A percentile compares a stretch with the other conserved stretches of the same genome.
These are phyloP conservation scores for Sardina pilchardus DNA, from an alignment of 2,113 vertebrate genomes.

Conservation along the genomic window DNA sequence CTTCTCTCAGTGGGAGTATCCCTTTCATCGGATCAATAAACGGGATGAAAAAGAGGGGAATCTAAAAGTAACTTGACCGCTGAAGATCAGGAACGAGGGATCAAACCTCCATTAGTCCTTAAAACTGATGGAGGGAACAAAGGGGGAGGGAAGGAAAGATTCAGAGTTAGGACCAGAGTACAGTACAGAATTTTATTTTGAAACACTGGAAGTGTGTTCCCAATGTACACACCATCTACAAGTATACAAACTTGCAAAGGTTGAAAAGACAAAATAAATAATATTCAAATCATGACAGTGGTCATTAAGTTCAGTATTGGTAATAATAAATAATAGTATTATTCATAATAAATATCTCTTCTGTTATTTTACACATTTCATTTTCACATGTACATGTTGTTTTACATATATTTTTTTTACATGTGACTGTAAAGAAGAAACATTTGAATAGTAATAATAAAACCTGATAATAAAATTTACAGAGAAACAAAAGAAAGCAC, in stretches of 20 bases:
- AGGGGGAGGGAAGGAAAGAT: background rate
- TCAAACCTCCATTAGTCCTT: background rate
- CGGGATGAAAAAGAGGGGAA: background rate
- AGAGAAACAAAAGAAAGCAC: conserved; percentile 7
- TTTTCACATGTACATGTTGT: conserved; percentile 14
- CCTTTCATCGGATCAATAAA: background rate
- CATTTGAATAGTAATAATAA: conserved; percentile 9
- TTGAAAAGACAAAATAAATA: conserved; percentile 19
- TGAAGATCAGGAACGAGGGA: background rate
- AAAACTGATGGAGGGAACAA: background rate
- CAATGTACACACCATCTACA: conserved; percentile 18
- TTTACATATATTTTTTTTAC: background rate
- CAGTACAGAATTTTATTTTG: conserved; percentile 8
- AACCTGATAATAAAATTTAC: conserved; percentile 1
- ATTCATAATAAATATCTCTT: conserved; percentile 16
- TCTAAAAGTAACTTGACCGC: conserved; percentile 14
- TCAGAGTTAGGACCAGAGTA: background rate
- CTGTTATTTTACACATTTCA: conserved; percentile 7
- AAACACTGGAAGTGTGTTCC: conserved; percentile 16
- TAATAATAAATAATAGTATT: background rate
- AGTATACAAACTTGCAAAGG: conserved; percentile 17
- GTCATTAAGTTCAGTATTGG: background rate
- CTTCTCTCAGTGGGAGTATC: background rate
- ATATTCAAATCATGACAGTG: conserved; percentile 15
- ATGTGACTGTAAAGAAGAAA: conserved; percentile 3